Conservation (phyloP, 1,140 invertebrate species). For the Neuroterus valhalla region DNA sequence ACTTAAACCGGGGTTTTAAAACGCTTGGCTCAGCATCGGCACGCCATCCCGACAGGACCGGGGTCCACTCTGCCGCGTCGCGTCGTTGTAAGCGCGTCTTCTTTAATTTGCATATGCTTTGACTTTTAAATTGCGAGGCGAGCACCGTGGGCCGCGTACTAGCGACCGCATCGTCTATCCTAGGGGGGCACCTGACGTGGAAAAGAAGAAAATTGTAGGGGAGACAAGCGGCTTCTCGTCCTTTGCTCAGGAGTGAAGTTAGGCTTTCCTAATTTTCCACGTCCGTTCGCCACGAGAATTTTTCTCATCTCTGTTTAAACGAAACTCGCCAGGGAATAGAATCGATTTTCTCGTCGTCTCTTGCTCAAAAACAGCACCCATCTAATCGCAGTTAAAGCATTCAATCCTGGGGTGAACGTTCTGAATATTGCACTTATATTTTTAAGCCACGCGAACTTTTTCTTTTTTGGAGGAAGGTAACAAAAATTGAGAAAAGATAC, state of each 20-base stretch:
- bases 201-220: background rate
- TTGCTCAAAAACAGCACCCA: background rate
- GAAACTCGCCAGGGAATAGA: slow-evolving; percentile 1
- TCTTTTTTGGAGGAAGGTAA: background rate
- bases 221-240: background rate
- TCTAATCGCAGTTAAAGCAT: slow-evolving; percentile 1
- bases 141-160: slow-evolving; percentile 1
- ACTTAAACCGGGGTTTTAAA: background rate
- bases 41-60: slow-evolving; percentile 1
- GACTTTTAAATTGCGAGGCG: slow-evolving; percentile 23
- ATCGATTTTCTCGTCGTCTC: background rate
- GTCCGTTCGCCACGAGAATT: slow-evolving; percentile 7
- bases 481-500: background rate
- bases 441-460: background rate
- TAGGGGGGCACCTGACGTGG: background rate
- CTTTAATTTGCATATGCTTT: slow-evolving; percentile 25
- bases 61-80: background rate
- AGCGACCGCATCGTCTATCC: background rate
- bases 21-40: slow-evolving; percentile 5
- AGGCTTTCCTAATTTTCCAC: slow-evolving; percentile 20
- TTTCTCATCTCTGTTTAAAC: slow-evolving; percentile 18
- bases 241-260: slow-evolving; percentile 15
- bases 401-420: background rate
- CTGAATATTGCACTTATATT: slow-evolving; percentile 8
- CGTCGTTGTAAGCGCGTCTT: slow-evolving; percentile 4